Base-by-base conservation (phyloP, 2,113 vertebrate species). In the Oplegnathus fasciatus region DNA sequence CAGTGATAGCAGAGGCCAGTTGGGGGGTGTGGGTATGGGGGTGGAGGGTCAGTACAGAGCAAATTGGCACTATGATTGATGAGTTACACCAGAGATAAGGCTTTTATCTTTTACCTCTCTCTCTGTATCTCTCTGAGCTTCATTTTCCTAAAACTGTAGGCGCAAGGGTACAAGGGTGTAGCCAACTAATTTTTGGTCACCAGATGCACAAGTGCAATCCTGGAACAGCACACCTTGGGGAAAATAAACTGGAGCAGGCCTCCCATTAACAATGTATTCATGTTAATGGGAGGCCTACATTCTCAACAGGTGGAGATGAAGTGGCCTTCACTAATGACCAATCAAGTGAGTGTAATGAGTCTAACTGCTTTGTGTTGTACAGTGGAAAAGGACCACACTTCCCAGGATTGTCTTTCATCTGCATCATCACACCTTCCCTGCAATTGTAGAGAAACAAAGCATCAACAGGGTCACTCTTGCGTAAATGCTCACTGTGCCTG, bases 51-150 rank as follows among this genome's bases (percentile, higher is more conserved):
- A 55, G 18, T 44, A 69, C 52, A 55, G 76, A 65, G 61, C 52
- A 75, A 86, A 91, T 74, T 84, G 73, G 85, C 88, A 76, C 67
- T 54, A 37, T 64, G 79, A 89, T 85, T 87, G 85, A 90, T 82
- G 82, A 84, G 81, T 88, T 93, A 83, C 54, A 82, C 71, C 67
- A 71, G 54, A 58, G 32, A 71, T 15, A 57, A 68, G 32, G 64
- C 37, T 77, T 76, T 83, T 82, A 64, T 90, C 57, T 48, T 70
- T 73, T 70, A 18, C 15, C 76, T 68, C 65, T n/a, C 8, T 13
- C 50, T 81, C 46, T 55, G 4, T 44, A 26, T 61, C 42, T 42
- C 22, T 65, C 67, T 66, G 5, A 48, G 37, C n/a, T 60, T 42
- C 52, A 37, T 40, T 52, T 71, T 70, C 13, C 24, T 17, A 8